Percentiles rank a stretch among this genome's conserved stretches.
phyloP scores from a whole-genome alignment of 2,113 vertebrate species.

The Proterorhinus semilunaris region DNA sequence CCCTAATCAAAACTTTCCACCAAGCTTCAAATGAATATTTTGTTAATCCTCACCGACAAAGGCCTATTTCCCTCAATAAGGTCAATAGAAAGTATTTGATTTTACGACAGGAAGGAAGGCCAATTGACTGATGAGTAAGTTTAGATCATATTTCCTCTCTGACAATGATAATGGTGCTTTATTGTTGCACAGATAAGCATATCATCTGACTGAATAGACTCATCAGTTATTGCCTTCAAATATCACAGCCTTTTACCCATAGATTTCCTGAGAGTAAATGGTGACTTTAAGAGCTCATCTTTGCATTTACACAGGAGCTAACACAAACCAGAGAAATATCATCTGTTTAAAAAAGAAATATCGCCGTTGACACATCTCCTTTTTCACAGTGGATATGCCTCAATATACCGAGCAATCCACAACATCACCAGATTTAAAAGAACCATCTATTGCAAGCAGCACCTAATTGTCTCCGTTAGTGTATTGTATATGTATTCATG shows the following conservation, averaged over 20 bases:
- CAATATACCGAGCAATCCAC: too few species aligned
- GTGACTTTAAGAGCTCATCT: constrained; percentile 26
- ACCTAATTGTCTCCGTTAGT: neutral
- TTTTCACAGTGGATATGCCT: neutral
- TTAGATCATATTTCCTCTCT: constrained; percentile 52
- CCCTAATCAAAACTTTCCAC: neutral
- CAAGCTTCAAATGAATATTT: neutral
- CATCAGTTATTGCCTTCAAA: constrained; percentile 54
- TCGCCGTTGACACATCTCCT: neutral
- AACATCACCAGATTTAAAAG: too few species aligned
- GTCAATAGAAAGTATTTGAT: constrained; percentile 11
- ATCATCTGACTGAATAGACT: constrained; percentile 44
- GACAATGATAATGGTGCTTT: constrained; percentile 55
- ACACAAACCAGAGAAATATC: neutral
- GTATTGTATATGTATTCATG: neutral
- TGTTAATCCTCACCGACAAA: neutral
- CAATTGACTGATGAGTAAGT: constrained; percentile 34
- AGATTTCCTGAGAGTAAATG: constrained; percentile 33
- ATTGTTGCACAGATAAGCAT: constrained; percentile 46
- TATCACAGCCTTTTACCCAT: constrained; percentile 32
- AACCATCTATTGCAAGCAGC: too few species aligned
- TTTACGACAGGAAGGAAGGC: constrained; percentile 17
- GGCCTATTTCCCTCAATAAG: neutral
- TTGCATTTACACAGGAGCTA: constrained; percentile 3
- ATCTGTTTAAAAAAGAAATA: neutral